Percentiles rank a stretch among this genome's conserved stretches.
Evolutionary conservation across 2,113 vertebrate genomes (phyloP).

Genomic region (Gallinago paraguaiae): DNA sequence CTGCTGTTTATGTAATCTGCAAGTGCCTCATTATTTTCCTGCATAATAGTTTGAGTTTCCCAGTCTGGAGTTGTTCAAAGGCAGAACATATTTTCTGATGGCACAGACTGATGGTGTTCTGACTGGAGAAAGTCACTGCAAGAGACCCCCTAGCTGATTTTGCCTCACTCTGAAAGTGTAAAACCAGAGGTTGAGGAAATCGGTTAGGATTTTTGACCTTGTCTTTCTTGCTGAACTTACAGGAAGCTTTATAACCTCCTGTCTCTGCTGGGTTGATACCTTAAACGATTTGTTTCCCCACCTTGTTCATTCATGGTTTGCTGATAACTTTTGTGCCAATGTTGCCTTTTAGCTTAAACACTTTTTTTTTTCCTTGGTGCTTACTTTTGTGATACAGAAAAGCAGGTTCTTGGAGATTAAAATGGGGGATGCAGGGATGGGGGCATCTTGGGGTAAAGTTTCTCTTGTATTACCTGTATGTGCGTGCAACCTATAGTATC

Average conservation of each 20-base stretch:
- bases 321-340: rapidly evolving
- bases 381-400: not conserved
- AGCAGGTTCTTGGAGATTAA: not conserved
- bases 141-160: not conserved
- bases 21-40: not conserved
- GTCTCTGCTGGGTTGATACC: not conserved
- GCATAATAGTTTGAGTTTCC: not conserved
- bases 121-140: not conserved
- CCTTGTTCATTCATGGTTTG: not conserved
- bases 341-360: not conserved
- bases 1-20: not conserved
- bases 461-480: not conserved
- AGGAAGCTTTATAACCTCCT: not conserved
- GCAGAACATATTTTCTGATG: not conserved
- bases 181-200: not conserved
- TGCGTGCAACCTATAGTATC: not conserved
- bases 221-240: not conserved
- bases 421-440: not conserved
- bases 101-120: not conserved
- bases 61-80: not conserved
- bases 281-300: not conserved
- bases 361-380: not conserved
- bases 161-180: not conserved
- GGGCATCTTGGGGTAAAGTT: not conserved
- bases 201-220: not conserved